A percentile compares a stretch with the other conserved stretches of the same genome.
Conservation (phyloP, 2,888 invertebrate species). For the Plemyria rubiginata region DNA sequence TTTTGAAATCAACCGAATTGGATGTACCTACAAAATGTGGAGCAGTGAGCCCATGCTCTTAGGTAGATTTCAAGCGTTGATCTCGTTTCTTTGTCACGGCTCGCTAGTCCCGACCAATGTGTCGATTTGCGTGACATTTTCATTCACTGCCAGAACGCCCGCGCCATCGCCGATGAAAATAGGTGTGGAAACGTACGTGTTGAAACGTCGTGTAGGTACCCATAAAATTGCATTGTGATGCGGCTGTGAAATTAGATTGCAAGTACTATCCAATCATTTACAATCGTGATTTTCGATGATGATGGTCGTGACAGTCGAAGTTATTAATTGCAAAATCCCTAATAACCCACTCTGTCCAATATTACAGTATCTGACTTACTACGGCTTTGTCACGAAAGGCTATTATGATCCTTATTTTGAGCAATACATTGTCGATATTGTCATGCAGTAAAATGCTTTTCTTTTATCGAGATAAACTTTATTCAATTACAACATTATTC, state of each 20-base stretch:
- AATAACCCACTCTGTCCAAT: constrained; percentile 20
- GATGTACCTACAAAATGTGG: no score
- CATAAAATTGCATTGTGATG: constrained; percentile 73
- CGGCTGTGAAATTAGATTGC: constrained; percentile 76
- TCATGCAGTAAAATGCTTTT: no score
- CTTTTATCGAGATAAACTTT: no score
- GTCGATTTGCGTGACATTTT: constrained; percentile 53
- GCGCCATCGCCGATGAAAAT: constrained; percentile 58
- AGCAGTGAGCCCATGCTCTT: not conserved
- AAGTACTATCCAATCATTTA: constrained; percentile 68
- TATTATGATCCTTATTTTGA: no score
- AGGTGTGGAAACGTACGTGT: constrained; percentile 60
- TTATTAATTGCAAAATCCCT: constrained; percentile 36
- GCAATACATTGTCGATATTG: no score
- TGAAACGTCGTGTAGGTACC: constrained; percentile 64
- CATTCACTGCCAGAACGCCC: constrained; percentile 58
- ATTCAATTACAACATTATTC: no score
- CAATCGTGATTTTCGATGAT: constrained; percentile 73
- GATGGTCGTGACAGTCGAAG: constrained; percentile 64
- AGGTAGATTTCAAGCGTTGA: constrained; percentile 18
- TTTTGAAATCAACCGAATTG: no score
- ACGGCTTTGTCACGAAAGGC: constrained; percentile 14
- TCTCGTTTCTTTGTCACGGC: constrained; percentile 35
- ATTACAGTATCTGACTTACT: constrained; percentile 4
- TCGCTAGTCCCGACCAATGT: constrained; percentile 44